These are phyloP conservation scores for Champsocephalus esox DNA, from an alignment of 2,797 vertebrate genomes.

Conservation along the genomic window DNA sequence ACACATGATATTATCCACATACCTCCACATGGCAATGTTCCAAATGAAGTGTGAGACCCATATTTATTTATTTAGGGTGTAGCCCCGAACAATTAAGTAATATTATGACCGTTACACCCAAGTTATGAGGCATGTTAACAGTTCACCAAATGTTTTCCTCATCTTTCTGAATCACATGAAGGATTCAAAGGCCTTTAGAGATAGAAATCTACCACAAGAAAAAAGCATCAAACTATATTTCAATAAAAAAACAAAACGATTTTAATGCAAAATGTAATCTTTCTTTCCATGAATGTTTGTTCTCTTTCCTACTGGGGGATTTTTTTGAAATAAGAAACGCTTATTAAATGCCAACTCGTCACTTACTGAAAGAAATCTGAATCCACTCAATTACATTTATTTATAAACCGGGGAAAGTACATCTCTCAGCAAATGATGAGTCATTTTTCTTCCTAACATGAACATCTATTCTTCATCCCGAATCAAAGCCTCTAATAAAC, in stretches of 20 bases:
- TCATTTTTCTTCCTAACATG: conserved; percentile 9
- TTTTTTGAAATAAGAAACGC: neutral
- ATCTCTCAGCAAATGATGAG: conserved; percentile 2
- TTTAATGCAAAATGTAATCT: neutral
- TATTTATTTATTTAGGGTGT: neutral
- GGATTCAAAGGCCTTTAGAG: neutral
- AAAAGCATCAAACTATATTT: neutral
- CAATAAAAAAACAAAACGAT: neutral
- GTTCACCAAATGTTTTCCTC: neutral
- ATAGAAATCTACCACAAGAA: neutral
- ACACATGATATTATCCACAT: neutral
- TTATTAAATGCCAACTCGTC: neutral
- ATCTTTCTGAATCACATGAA: neutral
- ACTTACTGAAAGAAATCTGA: neutral
- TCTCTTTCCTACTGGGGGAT: neutral
- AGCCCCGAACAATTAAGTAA: neutral
- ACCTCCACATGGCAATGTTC: neutral
- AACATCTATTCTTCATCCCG: neutral
- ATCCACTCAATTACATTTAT: neutral
- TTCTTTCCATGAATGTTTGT: neutral
- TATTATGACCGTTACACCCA: neutral
- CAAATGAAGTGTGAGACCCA: neutral
- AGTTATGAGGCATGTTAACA: neutral
- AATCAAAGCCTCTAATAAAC: conserved; percentile 23
- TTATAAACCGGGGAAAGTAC: conserved; percentile 6